Base-by-base conservation (phyloP, 2,888 invertebrate species). In the Tromatobia lineatoria region DNA sequence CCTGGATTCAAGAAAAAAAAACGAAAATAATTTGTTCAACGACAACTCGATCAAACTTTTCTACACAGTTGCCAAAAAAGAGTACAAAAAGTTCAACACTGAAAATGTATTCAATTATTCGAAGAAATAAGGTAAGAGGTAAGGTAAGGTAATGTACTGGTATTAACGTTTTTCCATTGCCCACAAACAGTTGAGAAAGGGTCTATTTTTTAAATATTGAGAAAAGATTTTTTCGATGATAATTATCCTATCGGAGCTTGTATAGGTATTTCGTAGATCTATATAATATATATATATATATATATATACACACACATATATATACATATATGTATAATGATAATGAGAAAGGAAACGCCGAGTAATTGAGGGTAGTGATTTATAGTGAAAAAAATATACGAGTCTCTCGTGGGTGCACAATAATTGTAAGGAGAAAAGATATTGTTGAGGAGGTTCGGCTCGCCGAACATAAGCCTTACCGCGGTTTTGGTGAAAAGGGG, bases 331-430 rank as follows among this genome's bases (percentile, higher is more conserved):
- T 71, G 45, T 45, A 73, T 59, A 61, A 23, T 20, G 20, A 23
- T 50, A n/a, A 23, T 8, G 11, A 13, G 42, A 23, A 29, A 50
- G 54, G 23, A 73, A 57, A 73, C 25, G 59, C 59, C 57, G 59
- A 73, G 73, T 73, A 73, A 73, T 74, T 74, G 61, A 34, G 20
- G 25, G 34, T 69, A 69, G 69, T 52, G 69, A 69, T 69, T 69
- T 69, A 69, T 34, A 34, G 29, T 50, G 23, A 66, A 66, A 67
- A 64, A 64, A 18, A 67, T 47, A 45, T 52, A 69, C 15, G 69
- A 50, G 29, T 47, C 47, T 75, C 64, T 34, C 34, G 34, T 4
- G 73, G 73, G 47, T 38, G 47, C 20, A 61, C 75, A 75, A 75
- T 75, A 64, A 61, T 61, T 34, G 61, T 64, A 50, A 38, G 61